Percentiles rank a stretch among this genome's conserved stretches.
phyloP scores from a whole-genome alignment of 37 sponge, comb jelly and placozoan genomes.

The Ianthella basta region DNA sequence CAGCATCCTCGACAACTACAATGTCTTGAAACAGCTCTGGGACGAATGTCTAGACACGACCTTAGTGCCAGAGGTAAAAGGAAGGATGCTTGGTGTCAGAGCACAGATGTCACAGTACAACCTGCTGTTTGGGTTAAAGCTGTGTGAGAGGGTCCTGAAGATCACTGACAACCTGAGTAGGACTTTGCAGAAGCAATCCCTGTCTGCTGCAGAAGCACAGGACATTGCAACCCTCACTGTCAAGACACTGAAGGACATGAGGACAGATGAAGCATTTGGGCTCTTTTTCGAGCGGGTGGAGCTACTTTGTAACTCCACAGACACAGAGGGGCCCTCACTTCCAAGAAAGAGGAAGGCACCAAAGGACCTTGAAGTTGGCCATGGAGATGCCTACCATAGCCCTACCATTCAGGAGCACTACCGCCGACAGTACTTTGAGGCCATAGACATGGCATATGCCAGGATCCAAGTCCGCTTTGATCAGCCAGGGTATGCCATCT shows the following conservation, averaged over 20 bases:
- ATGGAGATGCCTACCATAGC: slow-evolving; percentile 30
- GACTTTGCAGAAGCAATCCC: slow-evolving; percentile 38
- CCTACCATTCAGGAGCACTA: slow-evolving; percentile 40
- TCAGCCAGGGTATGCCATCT: slow-evolving; percentile 44
- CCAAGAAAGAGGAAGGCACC: slow-evolving; percentile 56
- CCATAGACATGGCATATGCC: slow-evolving; percentile 21
- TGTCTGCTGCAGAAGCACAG: slow-evolving; percentile 61
- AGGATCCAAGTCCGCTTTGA: slow-evolving; percentile 31
- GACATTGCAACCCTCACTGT: slow-evolving; percentile 33
- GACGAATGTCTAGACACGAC: slow-evolving; percentile 39
- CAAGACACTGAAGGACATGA: slow-evolving; percentile 39
- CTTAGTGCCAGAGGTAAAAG: slow-evolving; percentile 33
- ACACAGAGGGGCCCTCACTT: slow-evolving; percentile 28
- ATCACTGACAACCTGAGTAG: slow-evolving; percentile 57
- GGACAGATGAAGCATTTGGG: slow-evolving; percentile 39
- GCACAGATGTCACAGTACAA: slow-evolving; percentile 11
- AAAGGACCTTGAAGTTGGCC: slow-evolving; percentile 18
- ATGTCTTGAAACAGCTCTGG: slow-evolving; percentile 24
- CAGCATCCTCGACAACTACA: slow-evolving; percentile 53
- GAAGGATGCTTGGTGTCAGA: slow-evolving; percentile 32
- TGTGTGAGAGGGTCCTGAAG: slow-evolving; percentile 13
- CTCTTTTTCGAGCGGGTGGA: slow-evolving; percentile 36
- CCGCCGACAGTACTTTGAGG: slow-evolving; percentile 50
- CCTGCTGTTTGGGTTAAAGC: slow-evolving; percentile 32
- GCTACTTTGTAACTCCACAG: background rate